Conservation (phyloP, 2,888 invertebrate genomes). For the Brachypterus glaber region DNA sequence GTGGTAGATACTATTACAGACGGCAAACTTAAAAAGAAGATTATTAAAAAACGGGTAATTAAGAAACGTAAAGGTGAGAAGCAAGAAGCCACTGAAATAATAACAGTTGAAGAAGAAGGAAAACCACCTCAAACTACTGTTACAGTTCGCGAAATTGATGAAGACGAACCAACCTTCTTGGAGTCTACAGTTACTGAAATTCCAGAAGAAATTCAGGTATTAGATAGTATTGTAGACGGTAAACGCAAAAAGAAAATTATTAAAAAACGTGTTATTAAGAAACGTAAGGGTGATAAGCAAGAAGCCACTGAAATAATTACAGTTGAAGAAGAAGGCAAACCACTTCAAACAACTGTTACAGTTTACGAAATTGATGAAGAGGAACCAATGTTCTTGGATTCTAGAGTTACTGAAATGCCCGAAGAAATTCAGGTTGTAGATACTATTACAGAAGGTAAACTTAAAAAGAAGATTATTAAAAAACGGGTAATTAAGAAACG, state of each 20-base stretch:
- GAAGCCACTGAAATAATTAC: conserved; percentile 41
- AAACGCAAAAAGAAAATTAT: conserved; percentile 17
- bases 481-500: conserved; percentile 23
- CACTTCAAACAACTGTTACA: conserved; percentile 37
- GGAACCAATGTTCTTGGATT: conserved; percentile 16
- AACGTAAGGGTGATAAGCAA: conserved; percentile 32
- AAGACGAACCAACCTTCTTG: not conserved
- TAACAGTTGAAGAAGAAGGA: conserved; percentile 29
- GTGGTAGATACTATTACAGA: conserved; percentile 18
- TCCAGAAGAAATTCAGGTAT: conserved; percentile 22
- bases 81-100: conserved; percentile 33
- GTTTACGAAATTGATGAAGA: conserved; percentile 19
- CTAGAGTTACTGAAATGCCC: conserved; percentile 24
- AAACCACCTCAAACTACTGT: conserved; percentile 26
- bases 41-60: conserved; percentile 11
- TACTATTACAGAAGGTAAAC: conserved; percentile 32
- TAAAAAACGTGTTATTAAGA: conserved; percentile 29
- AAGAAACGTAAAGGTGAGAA: conserved; percentile 20
- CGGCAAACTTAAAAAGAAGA: conserved; percentile 13
- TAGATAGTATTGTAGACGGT: conserved; percentile 20
- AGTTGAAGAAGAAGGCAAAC: conserved; percentile 39
- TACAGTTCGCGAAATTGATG: conserved; percentile 22
- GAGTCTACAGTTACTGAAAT: conserved; percentile 5
- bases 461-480: conserved; percentile 30
- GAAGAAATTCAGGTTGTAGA: conserved; percentile 25